Evolutionary conservation across 1,140 invertebrate genomes (phyloP), one percentile per base, ranked within the genome.

Genomic region (Ceratosolen solmsi): DNA sequence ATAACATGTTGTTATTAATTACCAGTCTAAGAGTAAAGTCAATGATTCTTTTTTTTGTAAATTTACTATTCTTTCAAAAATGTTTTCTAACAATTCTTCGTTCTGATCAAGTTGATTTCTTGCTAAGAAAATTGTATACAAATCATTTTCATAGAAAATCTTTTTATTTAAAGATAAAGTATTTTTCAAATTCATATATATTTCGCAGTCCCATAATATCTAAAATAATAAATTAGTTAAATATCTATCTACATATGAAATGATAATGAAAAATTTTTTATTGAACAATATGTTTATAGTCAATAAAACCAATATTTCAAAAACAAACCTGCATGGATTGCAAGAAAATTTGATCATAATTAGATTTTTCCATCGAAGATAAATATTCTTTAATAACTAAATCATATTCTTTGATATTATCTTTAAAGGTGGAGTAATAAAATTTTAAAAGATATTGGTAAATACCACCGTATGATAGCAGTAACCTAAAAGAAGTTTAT

Each of bases 1-100:
- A 11, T 30, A 27, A 54, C 30, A 65, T 36, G 71, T 80, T 71
- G 58, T 78, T 58, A 68, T 73, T 76, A 84, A 70, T 41, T 82
- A 89, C 88, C 86, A 81, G 71, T 90, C 86, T 33, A 88, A 77
- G 20, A 88, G 79, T 71, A 89, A 83, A 75, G 86, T 79, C 0
- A 79, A 83, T 11, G 85, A 73, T 41, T 89, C 85, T 4, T 83
- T 68, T 41, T 87, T 74, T 38, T 88, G 77, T 17, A 63, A 63
- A 63, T 84, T 86, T n/a, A 86, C 85, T 74, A 90, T 84, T 51
- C 65, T 85, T 51, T 86, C 79, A 11, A 89, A 75, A 58, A 86
- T 76, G 9, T 78, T 36, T n/a, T 68, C 49, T 9, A 83, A 46
- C n/a, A 25, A 7, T 5, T 54, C 49, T 72, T 63, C 51, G 63